phyloP scores from a whole-genome alignment of 2,113 vertebrate genomes.

The Lophochroa leadbeateri region DNA sequence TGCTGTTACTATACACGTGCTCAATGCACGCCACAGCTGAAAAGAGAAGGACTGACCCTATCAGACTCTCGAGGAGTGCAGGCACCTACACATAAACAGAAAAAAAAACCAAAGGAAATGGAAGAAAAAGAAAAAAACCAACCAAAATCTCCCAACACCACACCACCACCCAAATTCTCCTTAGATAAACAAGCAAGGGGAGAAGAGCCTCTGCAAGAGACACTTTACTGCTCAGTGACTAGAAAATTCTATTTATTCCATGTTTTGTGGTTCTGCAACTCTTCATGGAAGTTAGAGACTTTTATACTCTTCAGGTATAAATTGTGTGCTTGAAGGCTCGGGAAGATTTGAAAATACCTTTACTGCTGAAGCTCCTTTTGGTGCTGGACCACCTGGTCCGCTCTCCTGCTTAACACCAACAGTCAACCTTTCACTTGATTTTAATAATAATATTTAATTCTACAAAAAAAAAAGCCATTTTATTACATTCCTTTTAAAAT shows the following conservation, averaged over 20 bases:
- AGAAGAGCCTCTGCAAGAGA: neutral
- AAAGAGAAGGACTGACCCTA: neutral
- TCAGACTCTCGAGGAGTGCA: neutral
- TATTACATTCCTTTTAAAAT: constrained; percentile 79
- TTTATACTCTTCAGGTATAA: constrained; percentile 1
- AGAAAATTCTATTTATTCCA: neutral
- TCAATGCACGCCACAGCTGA: neutral
- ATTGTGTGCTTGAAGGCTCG: neutral
- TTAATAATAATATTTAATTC: constrained; percentile 80
- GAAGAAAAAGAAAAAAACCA: neutral
- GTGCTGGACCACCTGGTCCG: constrained; percentile 40
- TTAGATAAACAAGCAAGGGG: neutral
- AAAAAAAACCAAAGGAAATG: neutral
- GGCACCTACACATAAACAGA: neutral
- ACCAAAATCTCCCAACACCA: neutral
- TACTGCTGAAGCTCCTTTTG: constrained; percentile 27
- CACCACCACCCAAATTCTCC: neutral
- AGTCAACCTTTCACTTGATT: constrained; percentile 77
- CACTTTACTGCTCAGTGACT: neutral
- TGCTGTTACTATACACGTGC: neutral
- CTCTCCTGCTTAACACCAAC: constrained; percentile 67
- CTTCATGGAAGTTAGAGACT: neutral
- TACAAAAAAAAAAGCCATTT: constrained; percentile 71
- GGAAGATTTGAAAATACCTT: constrained; percentile 5
- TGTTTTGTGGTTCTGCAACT: neutral